Evolutionary conservation across 2,888 invertebrate species (phyloP).

Genomic region (Lepetodrilus schrolli): DNA sequence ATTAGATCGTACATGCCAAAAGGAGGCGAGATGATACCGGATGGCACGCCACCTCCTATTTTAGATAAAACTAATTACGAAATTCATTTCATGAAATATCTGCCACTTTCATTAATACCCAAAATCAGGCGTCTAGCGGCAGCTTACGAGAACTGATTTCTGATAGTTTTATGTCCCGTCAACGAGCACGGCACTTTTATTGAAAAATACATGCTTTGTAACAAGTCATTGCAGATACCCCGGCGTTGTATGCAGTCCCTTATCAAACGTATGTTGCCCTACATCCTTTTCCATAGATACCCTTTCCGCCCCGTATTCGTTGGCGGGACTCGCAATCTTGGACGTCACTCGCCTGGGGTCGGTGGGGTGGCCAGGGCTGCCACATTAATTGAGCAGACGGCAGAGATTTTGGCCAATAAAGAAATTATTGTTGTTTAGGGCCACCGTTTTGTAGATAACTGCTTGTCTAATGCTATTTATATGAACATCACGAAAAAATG

Average conservation of each 20-base stretch:
- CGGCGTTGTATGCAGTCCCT: not conserved
- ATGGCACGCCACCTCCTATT: too few species aligned
- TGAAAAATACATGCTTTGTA: conserved; percentile 11
- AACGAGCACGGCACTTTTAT: conserved; percentile 2
- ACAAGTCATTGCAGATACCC: not conserved
- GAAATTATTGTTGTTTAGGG: conserved; percentile 9
- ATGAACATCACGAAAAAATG: not conserved
- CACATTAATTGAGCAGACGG: conserved; percentile 15
- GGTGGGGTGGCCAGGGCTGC: not conserved
- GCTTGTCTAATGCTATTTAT: not conserved
- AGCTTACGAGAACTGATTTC: not conserved
- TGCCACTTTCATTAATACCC: not conserved
- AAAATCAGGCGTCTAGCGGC: not conserved
- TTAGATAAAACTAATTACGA: not conserved
- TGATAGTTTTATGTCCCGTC: conserved; percentile 13
- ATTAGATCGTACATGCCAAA: too few species aligned
- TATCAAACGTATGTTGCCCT: conserved; percentile 1
- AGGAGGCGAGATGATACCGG: too few species aligned
- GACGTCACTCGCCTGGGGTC: conserved; percentile 8
- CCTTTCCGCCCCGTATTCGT: not conserved
- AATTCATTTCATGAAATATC: not conserved
- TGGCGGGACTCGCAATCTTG: not conserved
- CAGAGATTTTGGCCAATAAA: conserved; percentile 2
- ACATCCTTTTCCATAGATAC: not conserved
- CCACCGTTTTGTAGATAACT: conserved; percentile 21